Percentiles rank a stretch among this genome's conserved stretches.
phyloP scores from a whole-genome alignment of 1,140 invertebrate species.

The Drosophila nannoptera region DNA sequence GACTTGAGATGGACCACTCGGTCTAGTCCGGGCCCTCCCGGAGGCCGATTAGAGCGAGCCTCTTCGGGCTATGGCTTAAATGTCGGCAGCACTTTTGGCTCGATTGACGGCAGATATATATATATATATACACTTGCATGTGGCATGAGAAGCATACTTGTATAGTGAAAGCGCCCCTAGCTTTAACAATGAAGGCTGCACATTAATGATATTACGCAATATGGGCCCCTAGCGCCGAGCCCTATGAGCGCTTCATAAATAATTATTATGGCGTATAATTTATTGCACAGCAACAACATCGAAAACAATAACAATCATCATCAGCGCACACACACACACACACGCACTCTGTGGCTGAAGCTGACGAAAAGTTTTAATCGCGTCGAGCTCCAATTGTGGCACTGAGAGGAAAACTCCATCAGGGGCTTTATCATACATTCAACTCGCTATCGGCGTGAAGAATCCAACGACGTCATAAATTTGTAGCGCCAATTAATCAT shows the following conservation, averaged over 20 bases:
- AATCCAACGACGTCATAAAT: conserved; percentile 67
- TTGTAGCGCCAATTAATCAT: conserved; percentile 77
- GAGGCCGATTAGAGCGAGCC: too few relatives aligned
- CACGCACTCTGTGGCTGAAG: conserved; percentile 41
- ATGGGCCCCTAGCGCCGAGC: conserved; percentile 16
- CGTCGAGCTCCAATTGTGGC: conserved; percentile 16
- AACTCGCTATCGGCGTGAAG: conserved; percentile 62
- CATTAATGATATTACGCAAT: conserved; percentile 38
- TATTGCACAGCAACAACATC: conserved; percentile 47
- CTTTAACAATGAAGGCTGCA: conserved; percentile 27
- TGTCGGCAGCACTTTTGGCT: too few relatives aligned
- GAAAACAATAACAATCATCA: conserved; percentile 65
- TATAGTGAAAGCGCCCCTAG: conserved; percentile 2
- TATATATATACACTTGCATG: too few relatives aligned
- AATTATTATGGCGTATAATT: conserved; percentile 71
- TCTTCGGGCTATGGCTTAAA: not conserved
- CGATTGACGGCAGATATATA: too few relatives aligned
- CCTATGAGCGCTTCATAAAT: conserved; percentile 54
- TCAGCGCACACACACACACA: conserved; percentile 46
- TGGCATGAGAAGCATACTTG: not conserved
- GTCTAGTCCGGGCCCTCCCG: too few relatives aligned
- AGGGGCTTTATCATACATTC: conserved; percentile 71
- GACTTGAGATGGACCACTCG: too few relatives aligned
- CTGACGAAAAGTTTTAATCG: conserved; percentile 71
- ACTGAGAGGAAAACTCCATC: conserved; percentile 10